Conservation (phyloP, 2,113 vertebrate genomes). For the Oreotragus oreotragus region DNA sequence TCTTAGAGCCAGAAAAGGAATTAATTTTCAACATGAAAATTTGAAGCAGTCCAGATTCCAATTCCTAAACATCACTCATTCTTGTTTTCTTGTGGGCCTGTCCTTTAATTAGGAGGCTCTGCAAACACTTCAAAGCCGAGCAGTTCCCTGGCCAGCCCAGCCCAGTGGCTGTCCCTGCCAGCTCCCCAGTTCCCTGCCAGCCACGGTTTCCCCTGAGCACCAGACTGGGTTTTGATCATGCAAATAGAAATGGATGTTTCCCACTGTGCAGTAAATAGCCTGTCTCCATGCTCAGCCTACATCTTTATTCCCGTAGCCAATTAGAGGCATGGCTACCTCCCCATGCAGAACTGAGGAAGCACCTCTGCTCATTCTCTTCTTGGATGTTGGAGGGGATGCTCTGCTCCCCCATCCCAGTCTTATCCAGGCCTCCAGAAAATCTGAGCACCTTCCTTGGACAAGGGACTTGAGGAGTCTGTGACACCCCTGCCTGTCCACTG, state of each 20-base stretch:
- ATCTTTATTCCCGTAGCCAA: constrained; percentile 39
- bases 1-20: constrained; percentile 50
- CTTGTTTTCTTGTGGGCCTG: constrained; percentile 39
- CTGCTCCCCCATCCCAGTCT: not conserved
- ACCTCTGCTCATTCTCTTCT: not conserved
- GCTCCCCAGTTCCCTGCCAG: not conserved
- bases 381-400: not conserved
- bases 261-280: constrained; percentile 59
- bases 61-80: constrained; percentile 12
- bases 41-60: constrained; percentile 30
- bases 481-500: not conserved
- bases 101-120: constrained; percentile 60
- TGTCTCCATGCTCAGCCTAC: not conserved
- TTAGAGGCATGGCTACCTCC: constrained; percentile 40
- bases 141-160: not conserved
- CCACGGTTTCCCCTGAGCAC: not conserved
- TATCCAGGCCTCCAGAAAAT: not conserved
- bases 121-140: constrained; percentile 54
- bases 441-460: not conserved
- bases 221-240: constrained; percentile 46
- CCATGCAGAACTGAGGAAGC: not conserved
- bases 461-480: not conserved
- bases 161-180: constrained; percentile 20
- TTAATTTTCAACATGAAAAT: constrained; percentile 48
- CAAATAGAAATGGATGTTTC: constrained; percentile 49